A percentile compares a stretch with the other conserved stretches of the same genome.
phyloP scores from a whole-genome alignment of 2,797 vertebrate genomes.

The Phalloptychus januarius region DNA sequence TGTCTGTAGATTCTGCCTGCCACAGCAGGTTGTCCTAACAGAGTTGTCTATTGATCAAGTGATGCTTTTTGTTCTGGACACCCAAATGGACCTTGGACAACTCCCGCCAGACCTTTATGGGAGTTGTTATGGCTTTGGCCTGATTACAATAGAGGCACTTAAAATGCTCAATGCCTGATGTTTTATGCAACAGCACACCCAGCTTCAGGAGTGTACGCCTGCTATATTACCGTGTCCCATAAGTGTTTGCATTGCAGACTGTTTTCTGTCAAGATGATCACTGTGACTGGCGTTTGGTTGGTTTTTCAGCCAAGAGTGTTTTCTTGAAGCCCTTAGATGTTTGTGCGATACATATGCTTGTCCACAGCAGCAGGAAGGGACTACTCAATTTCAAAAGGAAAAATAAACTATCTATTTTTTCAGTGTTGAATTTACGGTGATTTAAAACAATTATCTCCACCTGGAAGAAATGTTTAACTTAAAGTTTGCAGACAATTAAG shows the following conservation, averaged over 20 bases:
- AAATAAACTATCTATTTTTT: neutral
- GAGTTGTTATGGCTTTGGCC: conserved; percentile 64
- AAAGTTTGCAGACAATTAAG: neutral
- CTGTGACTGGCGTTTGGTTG: conserved; percentile 18
- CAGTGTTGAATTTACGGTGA: neutral
- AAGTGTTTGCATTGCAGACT: conserved; percentile 35
- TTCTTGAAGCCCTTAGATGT: conserved; percentile 18
- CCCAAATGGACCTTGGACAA: conserved; percentile 71
- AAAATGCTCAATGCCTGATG: conserved; percentile 70
- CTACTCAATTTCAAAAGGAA: neutral
- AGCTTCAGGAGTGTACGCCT: conserved; percentile 41
- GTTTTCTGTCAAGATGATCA: conserved; percentile 14
- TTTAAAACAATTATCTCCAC: neutral
- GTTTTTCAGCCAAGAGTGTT: conserved; percentile 36
- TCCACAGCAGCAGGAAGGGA: conserved; percentile 18
- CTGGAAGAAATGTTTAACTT: neutral
- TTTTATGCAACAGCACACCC: conserved; percentile 72
- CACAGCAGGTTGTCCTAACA: conserved; percentile 72
- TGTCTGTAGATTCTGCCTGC: conserved; percentile 52
- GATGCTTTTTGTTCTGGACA: conserved; percentile 69
- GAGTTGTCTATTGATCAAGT: conserved; percentile 74
- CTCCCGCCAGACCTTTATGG: conserved; percentile 64
- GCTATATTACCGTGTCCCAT: conserved; percentile 32
- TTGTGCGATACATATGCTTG: conserved; percentile 69
- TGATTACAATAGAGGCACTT: conserved; percentile 78